These are phyloP conservation scores for Tiliqua scincoides DNA, from an alignment of 2,113 vertebrate genomes.

Conservation along the genomic window DNA sequence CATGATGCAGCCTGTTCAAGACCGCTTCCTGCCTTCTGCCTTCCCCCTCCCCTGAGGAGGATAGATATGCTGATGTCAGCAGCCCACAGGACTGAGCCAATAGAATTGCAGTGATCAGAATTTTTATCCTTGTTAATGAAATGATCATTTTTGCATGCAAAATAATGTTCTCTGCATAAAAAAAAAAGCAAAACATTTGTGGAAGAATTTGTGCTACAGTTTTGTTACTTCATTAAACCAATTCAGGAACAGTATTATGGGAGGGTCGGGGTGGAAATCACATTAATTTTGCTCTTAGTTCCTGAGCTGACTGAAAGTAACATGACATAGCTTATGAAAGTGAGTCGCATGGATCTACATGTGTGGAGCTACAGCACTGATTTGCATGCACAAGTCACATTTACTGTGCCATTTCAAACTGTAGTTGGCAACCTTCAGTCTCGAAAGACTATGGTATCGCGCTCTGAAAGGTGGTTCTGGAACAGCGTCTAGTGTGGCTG, in stretches of 20 bases:
- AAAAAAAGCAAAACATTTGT: neutral
- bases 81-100: too few species aligned
- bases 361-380: neutral
- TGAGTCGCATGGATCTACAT: neutral
- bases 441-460: too few species aligned
- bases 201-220: neutral
- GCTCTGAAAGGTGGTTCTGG: too few species aligned
- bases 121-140: neutral
- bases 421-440: too few species aligned
- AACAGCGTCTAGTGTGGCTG: too few species aligned
- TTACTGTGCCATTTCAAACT: neutral
- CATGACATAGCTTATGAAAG: neutral
- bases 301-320: neutral
- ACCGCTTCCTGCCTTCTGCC: too few species aligned
- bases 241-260: neutral
- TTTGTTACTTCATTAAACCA: neutral
- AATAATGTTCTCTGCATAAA: neutral
- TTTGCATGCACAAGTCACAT: neutral
- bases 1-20: too few species aligned
- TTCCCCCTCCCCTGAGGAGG: too few species aligned
- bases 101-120: too few species aligned
- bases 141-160: constrained; percentile 23
- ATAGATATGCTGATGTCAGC: too few species aligned
- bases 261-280: neutral
- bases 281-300: neutral